Conservation (phyloP, 2,888 invertebrate species). For the Drosophila ustulata region DNA sequence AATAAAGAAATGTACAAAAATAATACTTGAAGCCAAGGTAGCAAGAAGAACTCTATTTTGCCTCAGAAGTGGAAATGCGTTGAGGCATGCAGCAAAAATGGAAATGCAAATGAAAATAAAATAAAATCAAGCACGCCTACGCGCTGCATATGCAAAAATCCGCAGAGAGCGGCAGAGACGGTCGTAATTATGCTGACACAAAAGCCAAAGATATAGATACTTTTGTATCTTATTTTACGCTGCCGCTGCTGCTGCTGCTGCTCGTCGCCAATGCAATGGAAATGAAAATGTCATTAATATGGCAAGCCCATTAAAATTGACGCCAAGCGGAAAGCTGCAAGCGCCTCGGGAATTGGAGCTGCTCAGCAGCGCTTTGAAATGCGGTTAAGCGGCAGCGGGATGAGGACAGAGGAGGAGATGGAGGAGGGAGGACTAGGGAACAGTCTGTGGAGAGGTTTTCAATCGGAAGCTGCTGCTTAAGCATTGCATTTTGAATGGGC, state of each 20-base stretch:
- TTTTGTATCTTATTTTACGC: slow-evolving; percentile 33
- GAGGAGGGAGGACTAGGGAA: not conserved
- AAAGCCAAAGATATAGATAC: slow-evolving; percentile 36
- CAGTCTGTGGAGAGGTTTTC: slow-evolving; percentile 6
- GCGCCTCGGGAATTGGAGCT: slow-evolving; percentile 59
- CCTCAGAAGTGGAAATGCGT: slow-evolving; percentile 79
- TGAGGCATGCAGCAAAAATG: slow-evolving; percentile 62
- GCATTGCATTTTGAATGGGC: slow-evolving; percentile 76
- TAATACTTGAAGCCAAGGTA: slow-evolving; percentile 69
- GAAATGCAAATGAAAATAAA: not conserved
- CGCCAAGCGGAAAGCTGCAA: slow-evolving; percentile 69
- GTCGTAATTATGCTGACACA: slow-evolving; percentile 75
- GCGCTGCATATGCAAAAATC: slow-evolving; percentile 50
- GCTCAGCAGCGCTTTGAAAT: slow-evolving; percentile 47
- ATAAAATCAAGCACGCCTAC: slow-evolving; percentile 55
- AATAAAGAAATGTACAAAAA: slow-evolving; percentile 73
- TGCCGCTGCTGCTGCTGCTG: slow-evolving; percentile 7
- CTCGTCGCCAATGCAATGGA: slow-evolving; percentile 67
- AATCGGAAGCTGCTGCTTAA: slow-evolving; percentile 66
- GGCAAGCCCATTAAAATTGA: slow-evolving; percentile 76
- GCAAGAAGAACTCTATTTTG: slow-evolving; percentile 57
- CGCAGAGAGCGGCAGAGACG: slow-evolving; percentile 1
- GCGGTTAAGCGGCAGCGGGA: slow-evolving; percentile 37
- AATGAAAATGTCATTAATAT: slow-evolving; percentile 81
- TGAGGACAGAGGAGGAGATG: no score